Evolutionary conservation across 2,888 invertebrate genomes (phyloP).

Genomic region (Bombylius discolor): DNA sequence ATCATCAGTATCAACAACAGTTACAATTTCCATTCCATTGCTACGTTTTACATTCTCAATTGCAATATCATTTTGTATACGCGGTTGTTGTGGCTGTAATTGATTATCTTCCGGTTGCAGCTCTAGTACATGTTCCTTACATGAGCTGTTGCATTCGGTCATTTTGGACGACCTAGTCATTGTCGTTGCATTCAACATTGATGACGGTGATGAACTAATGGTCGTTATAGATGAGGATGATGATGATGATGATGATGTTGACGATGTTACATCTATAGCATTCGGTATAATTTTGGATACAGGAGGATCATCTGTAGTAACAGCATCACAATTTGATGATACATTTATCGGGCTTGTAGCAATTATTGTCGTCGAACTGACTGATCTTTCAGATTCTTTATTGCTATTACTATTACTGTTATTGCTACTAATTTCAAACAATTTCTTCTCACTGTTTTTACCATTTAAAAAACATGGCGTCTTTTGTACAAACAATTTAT

Average conservation of each 20-base stretch:
- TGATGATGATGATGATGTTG: conserved; percentile 2
- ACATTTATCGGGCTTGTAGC: too few species aligned
- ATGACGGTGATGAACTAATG: not conserved
- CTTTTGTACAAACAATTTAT: conserved; percentile 16
- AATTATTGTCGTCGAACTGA: not conserved
- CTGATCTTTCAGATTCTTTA: conserved; percentile 4
- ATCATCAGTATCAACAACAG: not conserved
- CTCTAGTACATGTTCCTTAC: not conserved
- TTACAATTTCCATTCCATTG: not conserved
- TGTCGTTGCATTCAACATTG: not conserved
- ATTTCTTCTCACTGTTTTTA: conserved; percentile 12
- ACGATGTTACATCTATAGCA: too few species aligned
- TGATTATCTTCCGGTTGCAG: not conserved
- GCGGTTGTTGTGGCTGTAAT: not conserved
- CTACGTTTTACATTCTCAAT: not conserved
- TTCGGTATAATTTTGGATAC: too few species aligned
- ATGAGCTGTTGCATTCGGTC: not conserved
- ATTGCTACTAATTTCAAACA: conserved; percentile 14
- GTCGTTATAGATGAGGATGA: not conserved
- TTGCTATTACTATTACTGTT: not conserved
- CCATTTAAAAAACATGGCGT: conserved; percentile 15
- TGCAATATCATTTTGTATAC: not conserved
- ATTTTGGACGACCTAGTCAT: not conserved
- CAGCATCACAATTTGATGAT: too few species aligned
- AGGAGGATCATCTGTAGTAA: too few species aligned